Conservation (phyloP, 2,888 invertebrate genomes). For the Heliconius aoede region DNA sequence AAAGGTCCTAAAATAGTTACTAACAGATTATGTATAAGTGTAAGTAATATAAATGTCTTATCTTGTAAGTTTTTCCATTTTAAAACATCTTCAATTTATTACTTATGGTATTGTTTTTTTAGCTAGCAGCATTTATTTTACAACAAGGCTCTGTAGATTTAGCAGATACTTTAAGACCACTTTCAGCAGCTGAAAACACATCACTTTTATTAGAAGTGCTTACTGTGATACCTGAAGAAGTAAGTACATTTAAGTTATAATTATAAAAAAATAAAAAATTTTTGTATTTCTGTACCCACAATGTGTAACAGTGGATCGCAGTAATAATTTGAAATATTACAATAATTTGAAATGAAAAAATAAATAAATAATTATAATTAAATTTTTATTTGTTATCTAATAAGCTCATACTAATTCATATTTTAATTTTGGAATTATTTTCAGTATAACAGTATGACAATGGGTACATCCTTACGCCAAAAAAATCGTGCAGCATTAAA, state of each 20-base stretch:
- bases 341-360: too few species aligned
- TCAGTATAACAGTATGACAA: constrained; percentile 80
- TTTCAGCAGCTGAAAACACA: constrained; percentile 81
- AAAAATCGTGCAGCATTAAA: constrained; percentile 70
- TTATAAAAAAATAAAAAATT: background rate
- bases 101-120: constrained; percentile 39
- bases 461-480: constrained; percentile 69
- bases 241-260: constrained; percentile 59
- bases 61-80: background rate
- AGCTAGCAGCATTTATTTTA: constrained; percentile 93
- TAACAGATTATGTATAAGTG: constrained; percentile 93
- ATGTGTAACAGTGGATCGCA: background rate
- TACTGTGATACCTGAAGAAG: constrained; percentile 94
- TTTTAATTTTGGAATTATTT: background rate
- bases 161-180: constrained; percentile 87
- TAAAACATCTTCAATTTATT: constrained; percentile 31
- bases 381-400: background rate
- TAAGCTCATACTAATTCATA: background rate
- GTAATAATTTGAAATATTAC: background rate
- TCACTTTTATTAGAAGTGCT: constrained; percentile 90
- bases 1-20: constrained; percentile 93
- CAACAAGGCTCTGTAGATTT: constrained; percentile 88
- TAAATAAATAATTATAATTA: too few species aligned
- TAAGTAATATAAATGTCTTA: constrained; percentile 73
- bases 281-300: background rate